A percentile compares a stretch with the other conserved stretches of the same genome.
phyloP scores from a whole-genome alignment of 2,797 vertebrate species.

The Chromobotia macracanthus region DNA sequence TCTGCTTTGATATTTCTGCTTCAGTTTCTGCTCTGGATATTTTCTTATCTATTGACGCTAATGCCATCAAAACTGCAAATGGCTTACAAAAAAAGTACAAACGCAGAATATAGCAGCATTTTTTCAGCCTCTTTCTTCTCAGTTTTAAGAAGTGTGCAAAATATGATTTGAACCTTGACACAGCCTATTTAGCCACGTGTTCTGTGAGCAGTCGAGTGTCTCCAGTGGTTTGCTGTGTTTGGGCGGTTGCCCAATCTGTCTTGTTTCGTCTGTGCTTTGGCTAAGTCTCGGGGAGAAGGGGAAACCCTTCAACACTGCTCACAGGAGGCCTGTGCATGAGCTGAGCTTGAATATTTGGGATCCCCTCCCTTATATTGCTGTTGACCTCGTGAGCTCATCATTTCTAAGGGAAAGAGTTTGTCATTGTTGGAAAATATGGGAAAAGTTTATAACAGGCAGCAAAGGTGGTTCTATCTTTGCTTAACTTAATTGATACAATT shows the following conservation, averaged over 20 bases:
- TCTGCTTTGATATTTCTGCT: constrained; percentile 45
- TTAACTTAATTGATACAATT: not conserved
- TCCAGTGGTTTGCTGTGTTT: constrained; percentile 54
- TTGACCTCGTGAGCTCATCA: constrained; percentile 49
- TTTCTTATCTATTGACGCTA: constrained; percentile 22
- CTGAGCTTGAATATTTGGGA: constrained; percentile 6
- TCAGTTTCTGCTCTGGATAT: constrained; percentile 8
- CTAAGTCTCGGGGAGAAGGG: constrained; percentile 26
- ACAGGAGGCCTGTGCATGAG: constrained; percentile 24
- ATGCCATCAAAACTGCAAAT: constrained; percentile 11
- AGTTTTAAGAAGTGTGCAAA: constrained; percentile 20
- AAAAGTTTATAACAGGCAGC: not conserved
- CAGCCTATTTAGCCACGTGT: constrained; percentile 29
- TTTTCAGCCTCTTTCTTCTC: not conserved
- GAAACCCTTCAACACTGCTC: constrained; percentile 51
- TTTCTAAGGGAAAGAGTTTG: constrained; percentile 34
- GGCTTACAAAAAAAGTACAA: not conserved
- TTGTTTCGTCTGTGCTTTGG: constrained; percentile 47
- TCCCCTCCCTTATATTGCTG: constrained; percentile 28
- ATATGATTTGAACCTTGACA: constrained; percentile 50
- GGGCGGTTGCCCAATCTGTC: constrained; percentile 43
- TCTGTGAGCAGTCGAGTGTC: constrained; percentile 39
- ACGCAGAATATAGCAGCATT: not conserved
- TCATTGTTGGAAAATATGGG: constrained; percentile 24
- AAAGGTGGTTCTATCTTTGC: too few species aligned